Base-by-base conservation (phyloP, 2,888 invertebrate genomes). In the Pyrgus malvae region DNA sequence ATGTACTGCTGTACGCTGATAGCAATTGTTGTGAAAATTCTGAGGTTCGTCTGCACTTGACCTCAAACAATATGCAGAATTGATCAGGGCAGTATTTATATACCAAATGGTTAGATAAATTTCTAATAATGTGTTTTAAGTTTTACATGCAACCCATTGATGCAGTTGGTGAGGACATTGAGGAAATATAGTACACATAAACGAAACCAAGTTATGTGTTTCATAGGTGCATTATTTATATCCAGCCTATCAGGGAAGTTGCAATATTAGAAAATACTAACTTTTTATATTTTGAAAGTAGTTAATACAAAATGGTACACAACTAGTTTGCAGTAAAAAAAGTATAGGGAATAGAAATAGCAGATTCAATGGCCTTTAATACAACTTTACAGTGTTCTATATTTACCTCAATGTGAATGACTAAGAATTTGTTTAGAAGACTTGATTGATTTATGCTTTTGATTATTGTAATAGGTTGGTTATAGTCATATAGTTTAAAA, bases 61-160 rank as follows among this genome's bases (percentile, higher is more conserved):
- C 45, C 33, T 33, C 31, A 23, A 14, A 12, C 44, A 45, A 35
- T 35, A 25, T 33, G 45, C 72, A 74, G 63, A 70, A 66, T 70
- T 69, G 65, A 77, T 78, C 80, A 73, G 78, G 79, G 74, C 87
- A 88, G 88, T 88, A 87, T 87, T 87, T 68, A 76, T 66, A 80
- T 82, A 85, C 86, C 88, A 86, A 88, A 88, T 80, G 78, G 69
- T 70, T 83, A 80, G 69, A 79, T 79, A 80, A 70, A 76, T 74
- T 70, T 76, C 65, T 76, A 70, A 71, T 72, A 69, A 66, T 69
- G n/a, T 70, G 72, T 73, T 71, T n/a, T 72, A 72, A 67, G 56
- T 45, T 65, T 57, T 46, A 46, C 23, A 55, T 55, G 41, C 33
- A 48, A 48, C 38, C 35, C 35, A 25, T 19, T 12, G 23, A 46